Evolutionary conservation across 2,888 invertebrate genomes (phyloP).

Genomic region (Apodemia zela): DNA sequence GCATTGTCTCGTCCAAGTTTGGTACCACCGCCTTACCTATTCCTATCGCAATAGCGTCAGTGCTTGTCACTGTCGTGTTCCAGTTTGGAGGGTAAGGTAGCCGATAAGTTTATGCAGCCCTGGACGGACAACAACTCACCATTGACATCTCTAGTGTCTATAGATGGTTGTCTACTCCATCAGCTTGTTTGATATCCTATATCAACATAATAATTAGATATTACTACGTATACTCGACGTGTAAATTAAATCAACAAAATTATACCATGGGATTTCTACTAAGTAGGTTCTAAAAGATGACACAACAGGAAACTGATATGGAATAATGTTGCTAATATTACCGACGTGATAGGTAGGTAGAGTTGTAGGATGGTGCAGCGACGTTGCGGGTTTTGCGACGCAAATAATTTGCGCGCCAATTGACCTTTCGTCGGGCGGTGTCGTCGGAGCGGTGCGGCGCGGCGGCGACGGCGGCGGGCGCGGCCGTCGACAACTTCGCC

Average conservation of each 20-base stretch:
- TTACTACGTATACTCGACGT: no score
- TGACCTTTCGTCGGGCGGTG: conserved; percentile 73
- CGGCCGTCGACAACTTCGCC: conserved; percentile 64
- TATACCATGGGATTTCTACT: conserved; percentile 25
- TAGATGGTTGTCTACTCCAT: no score
- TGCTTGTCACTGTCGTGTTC: not conserved
- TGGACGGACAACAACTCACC: no score
- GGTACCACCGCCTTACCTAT: not conserved
- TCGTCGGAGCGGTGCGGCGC: conserved; percentile 46
- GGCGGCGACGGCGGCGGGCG: conserved; percentile 52
- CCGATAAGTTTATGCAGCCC: no score
- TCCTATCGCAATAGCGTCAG: not conserved
- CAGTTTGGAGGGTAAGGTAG: not conserved
- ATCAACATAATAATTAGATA: no score
- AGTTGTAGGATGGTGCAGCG: conserved; percentile 52
- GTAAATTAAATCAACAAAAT: not conserved
- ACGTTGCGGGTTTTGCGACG: conserved; percentile 69
- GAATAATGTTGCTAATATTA: conserved; percentile 36
- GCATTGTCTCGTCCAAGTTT: no score
- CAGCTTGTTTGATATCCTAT: no score
- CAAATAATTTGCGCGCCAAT: conserved; percentile 80
- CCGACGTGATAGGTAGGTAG: conserved; percentile 30
- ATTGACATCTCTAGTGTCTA: no score
- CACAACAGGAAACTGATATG: conserved; percentile 31
- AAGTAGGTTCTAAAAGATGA: conserved; percentile 6